Evolutionary conservation across 2,888 invertebrate genomes (phyloP), one percentile per base, ranked within the genome.

Genomic region (Conus canariensis): DNA sequence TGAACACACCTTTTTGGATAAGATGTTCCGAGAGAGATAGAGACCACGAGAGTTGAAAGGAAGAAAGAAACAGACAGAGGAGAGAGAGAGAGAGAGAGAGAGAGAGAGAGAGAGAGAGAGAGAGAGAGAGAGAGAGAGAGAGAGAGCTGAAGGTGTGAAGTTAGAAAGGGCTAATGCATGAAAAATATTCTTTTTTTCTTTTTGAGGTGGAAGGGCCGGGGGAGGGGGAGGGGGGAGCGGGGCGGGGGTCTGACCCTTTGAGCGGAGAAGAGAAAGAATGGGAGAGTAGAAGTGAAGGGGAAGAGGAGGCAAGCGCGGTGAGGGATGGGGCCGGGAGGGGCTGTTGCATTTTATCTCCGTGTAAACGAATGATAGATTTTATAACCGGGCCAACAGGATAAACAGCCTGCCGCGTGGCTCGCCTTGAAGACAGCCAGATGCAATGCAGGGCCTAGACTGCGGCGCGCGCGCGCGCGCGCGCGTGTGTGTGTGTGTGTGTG

Each of bases 341-440:
- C 30, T 80, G 77, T 30, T 80, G 30, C 9, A 16, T 30, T 80
- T 80, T 8, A 10, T 80, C 10, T 12, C 77, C 12, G 30, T 25
- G 16, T 80, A 80, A 80, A 30, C 77, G 22, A 22, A 30, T 25
- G 77, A 80, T 80, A 64, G 64, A 64, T 70, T 80, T 80, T 80
- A 10, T 45, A 30, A 80, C 30, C 30, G 77, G 77, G 30, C 12
- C 45, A 30, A 30, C 77, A 80, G 77, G 10, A 80, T 30, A 80
- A 80, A 80, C 77, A 80, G 77, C 77, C 25, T 80, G 77, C 30
- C 12, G 77, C 77, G 12, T 12, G 12, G 10, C 30, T 30, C 25
- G n/a, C 10, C 45, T 45, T 80, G 77, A 80, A 30, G 77, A 80
- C 77, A 80, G 77, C 77, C 77, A 80, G 77, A 80, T 80, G 77